phyloP scores from a whole-genome alignment of 2,797 vertebrate genomes.

The Rallus crepitans region DNA sequence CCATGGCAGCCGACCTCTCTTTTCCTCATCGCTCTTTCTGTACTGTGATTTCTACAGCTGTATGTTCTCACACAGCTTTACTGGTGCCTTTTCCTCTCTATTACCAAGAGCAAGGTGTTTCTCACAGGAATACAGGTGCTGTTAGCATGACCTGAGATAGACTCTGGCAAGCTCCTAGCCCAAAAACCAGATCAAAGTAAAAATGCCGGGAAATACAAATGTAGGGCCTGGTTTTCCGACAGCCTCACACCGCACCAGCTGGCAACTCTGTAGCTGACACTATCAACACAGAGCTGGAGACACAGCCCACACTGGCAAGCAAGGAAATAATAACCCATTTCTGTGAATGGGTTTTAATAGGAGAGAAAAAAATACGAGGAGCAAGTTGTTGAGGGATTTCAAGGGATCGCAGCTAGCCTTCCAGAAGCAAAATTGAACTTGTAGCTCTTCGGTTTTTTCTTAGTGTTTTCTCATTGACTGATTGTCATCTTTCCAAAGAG shows the following conservation, averaged over 20 bases:
- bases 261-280: not conserved
- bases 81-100: not conserved
- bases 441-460: not conserved
- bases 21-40: not conserved
- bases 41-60: not conserved
- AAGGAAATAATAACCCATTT: slow-evolving; percentile 13
- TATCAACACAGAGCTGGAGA: not conserved
- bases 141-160: slow-evolving; percentile 61
- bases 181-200: slow-evolving; percentile 64
- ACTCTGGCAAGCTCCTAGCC: slow-evolving; percentile 37
- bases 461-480: slow-evolving; percentile 17
- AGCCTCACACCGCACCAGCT: slow-evolving; percentile 38
- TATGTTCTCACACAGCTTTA: not conserved
- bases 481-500: slow-evolving; percentile 26
- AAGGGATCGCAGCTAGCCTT: not conserved
- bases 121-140: slow-evolving; percentile 38
- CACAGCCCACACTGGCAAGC: not conserved
- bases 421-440: not conserved
- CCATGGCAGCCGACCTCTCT: not conserved
- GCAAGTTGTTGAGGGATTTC: not conserved
- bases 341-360: not conserved
- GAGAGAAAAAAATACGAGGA: not conserved
- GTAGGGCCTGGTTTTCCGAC: slow-evolving; percentile 38
- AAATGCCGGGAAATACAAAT: slow-evolving; percentile 56
- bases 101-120: not conserved